Base-by-base conservation (phyloP, 2,797 vertebrate genomes). In the Betta splendens region DNA sequence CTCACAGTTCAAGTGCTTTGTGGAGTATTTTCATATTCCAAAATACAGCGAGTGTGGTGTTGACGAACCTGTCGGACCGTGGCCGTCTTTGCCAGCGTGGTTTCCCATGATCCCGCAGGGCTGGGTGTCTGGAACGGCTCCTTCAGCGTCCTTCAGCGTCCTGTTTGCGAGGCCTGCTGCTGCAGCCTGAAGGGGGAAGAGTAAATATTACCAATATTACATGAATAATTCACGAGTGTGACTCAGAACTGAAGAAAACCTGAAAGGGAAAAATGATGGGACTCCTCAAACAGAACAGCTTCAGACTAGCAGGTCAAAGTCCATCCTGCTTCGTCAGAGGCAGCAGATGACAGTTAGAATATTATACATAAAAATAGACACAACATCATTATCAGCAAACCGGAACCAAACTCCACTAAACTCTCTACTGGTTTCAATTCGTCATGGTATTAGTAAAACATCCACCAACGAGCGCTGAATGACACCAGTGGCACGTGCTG, bases 21-120 rank as follows among this genome's bases (percentile, higher is more conserved):
- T 16, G 56, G 36, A 17, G 9, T 21, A 17, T 3, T 4, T 0
- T 28, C 1, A 4, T 3, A 18, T 5, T 3, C 1, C 11, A 26
- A 7, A 1, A 17, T 52, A 43, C 39, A 21, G 2, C 4, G 7
- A 23, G 10, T 32, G 11, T 45, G 25, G 29, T 56, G 35, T 10
- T 25, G 35, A 45, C 17, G 13, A 84, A 89, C 86, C 86, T 85
- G 84, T 60, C 7, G 59, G 35, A 33, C 25, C 22, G 7, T 78
- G 72, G 46, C 12, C 22, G 35, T 85, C 84, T 64, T 71, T 89
- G 40, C 81, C 69, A 29, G 56, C 58, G 3, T 83, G 72, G 76
- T 89, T 90, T 47, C 88, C 88, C 88, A 90, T 90, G 74, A 75
- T 87, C 63, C 69, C 67, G 52, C 42, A 54, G 53, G 39, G 23